Evolutionary conservation across 35 echinoderm and acorn worm species (phyloP), one percentile per base, ranked within the genome.

Genomic region (Apostichopus californicus): DNA sequence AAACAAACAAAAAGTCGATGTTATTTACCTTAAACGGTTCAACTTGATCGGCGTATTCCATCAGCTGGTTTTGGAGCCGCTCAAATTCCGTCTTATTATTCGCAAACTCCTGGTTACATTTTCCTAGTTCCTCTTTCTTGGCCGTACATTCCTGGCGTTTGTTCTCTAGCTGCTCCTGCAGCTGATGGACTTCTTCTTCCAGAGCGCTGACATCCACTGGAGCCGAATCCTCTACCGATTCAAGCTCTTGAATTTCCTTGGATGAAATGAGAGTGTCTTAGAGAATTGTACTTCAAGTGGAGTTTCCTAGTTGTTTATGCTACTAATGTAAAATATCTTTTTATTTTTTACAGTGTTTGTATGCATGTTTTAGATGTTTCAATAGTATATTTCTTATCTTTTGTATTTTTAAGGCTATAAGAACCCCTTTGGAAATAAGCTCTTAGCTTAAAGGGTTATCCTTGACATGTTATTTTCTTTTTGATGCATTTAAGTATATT

Each of bases 111-210:
- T 75, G 64, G 26, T 85, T 54, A 55, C 72, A 78, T 28, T 57
- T 72, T 77, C 23, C 83, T 26, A 92, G 92, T 18, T 87, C 75
- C 6, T 34, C 55, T 34, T 85, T 77, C 15, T 84, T 61, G 1
- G 73, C 34, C 56, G 94, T 92, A 14, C 87, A 13, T 18, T 91
- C 52, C 60, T 89, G 54, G 23, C 91, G 59, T n/a, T 91, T 53
- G 3, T 15, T 81, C 55, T 90, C 79, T 2, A 98, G 85, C 34
- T 93, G 85, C 20, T 83, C 70, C 58, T 92, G 73, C 17, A 95
- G 64, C 22, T 87, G 90, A 24, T 90, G 54, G 8, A 98, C 97
- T 55, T 98, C 97, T 55, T 94, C 97, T 68, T 98, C 94, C 56
- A 98, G 87, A 15, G 95, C 91, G 9, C 72, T 92, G 0, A 98